Percentiles rank a stretch among this genome's conserved stretches.
phyloP scores from a whole-genome alignment of 2,888 invertebrate species.

The Eretmocerus hayati region DNA sequence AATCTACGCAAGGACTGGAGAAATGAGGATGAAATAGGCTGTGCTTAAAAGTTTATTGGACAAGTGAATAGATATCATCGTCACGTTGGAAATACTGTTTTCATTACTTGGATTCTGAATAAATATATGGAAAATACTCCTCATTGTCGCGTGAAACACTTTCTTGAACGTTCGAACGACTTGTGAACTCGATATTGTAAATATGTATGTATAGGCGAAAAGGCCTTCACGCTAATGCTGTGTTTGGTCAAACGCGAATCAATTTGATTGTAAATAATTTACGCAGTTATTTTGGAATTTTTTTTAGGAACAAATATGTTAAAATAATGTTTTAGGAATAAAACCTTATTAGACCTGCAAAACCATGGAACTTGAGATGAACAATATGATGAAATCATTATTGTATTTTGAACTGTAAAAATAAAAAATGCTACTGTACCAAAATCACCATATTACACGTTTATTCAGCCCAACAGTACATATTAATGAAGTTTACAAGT shows the following conservation, averaged over 20 bases:
- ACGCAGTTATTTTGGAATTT: constrained; percentile 19
- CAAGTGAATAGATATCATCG: constrained; percentile 2
- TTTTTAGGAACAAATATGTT: constrained; percentile 19
- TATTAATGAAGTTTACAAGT: too few relatives aligned
- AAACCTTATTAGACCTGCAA: constrained; percentile 20
- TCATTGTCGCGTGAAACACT: too few relatives aligned
- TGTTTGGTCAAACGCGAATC: constrained; percentile 19
- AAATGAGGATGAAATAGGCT: constrained; percentile 16
- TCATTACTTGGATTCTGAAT: too few relatives aligned
- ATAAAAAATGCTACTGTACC: constrained; percentile 21
- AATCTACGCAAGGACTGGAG: too few relatives aligned
- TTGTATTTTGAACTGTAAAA: constrained; percentile 19
- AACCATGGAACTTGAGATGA: constrained; percentile 15
- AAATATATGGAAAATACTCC: too few relatives aligned
- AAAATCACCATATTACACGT: too few relatives aligned
- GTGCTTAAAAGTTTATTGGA: constrained; percentile 15
- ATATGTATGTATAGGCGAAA: constrained; percentile 24
- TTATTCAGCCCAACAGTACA: too few relatives aligned
- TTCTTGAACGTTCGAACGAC: background rate
- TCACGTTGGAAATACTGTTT: too few relatives aligned
- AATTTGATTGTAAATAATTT: constrained; percentile 21
- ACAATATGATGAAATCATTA: constrained; percentile 12
- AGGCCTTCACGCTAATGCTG: constrained; percentile 8
- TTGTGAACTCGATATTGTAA: constrained; percentile 18
- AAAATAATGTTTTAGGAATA: constrained; percentile 21